These are phyloP conservation scores for Rallus limicola DNA, from an alignment of 2,113 vertebrate species.

Conservation along the genomic window DNA sequence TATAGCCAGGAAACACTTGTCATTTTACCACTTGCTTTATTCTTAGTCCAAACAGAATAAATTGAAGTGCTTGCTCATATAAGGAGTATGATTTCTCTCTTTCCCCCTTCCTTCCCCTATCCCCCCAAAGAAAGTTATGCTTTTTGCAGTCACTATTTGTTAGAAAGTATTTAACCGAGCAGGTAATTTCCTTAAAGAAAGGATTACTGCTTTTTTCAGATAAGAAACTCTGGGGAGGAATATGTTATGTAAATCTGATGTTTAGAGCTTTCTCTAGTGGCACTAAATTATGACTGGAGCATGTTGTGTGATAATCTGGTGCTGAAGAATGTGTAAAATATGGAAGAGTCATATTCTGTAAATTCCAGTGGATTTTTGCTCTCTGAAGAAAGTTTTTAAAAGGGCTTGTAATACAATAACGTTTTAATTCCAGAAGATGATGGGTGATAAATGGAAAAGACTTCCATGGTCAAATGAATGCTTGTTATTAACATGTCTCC, in stretches of 20 bases:
- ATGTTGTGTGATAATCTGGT: conserved; percentile 37
- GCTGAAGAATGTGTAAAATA: neutral
- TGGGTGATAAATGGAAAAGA: conserved; percentile 47
- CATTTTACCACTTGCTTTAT: neutral
- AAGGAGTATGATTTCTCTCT: neutral
- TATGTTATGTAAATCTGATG: conserved; percentile 10
- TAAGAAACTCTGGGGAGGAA: conserved; percentile 21
- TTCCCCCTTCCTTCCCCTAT: neutral
- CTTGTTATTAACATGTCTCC: conserved; percentile 61
- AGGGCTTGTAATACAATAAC: conserved; percentile 6
- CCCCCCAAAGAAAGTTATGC: neutral
- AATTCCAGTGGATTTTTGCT: neutral
- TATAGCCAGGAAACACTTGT: neutral
- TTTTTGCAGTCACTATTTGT: neutral
- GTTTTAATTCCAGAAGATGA: conserved; percentile 50
- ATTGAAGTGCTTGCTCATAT: neutral
- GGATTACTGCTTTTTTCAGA: conserved; percentile 30
- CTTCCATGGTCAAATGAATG: conserved; percentile 17
- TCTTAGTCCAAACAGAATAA: neutral
- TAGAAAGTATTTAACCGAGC: neutral
- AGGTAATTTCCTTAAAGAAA: conserved; percentile 35
- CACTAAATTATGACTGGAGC: conserved; percentile 11
- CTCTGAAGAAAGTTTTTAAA: conserved; percentile 15
- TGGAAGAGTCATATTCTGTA: neutral
- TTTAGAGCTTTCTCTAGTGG: conserved; percentile 33